phyloP scores from a whole-genome alignment of 1,140 invertebrate species.

The Uloborus diversus region DNA sequence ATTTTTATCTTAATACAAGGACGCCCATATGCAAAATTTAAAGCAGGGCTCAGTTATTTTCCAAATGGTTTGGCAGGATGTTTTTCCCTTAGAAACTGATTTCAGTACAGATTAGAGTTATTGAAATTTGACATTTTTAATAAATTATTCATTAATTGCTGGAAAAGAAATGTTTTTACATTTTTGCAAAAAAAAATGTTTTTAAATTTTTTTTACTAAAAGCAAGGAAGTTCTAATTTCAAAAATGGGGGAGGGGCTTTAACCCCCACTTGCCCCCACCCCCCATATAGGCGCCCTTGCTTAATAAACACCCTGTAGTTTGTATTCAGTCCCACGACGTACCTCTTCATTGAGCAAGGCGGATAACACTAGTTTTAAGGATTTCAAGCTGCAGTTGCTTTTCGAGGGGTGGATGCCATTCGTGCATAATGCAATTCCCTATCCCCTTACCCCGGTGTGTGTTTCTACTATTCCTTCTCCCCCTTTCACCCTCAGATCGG shows the following conservation, averaged over 20 bases:
- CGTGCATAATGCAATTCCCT: slow-evolving; percentile 43
- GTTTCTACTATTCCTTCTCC: slow-evolving; percentile 36
- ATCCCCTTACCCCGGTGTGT: slow-evolving; percentile 41
- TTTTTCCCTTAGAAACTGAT: too few species aligned
- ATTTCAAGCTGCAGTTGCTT: slow-evolving; percentile 33
- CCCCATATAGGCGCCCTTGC: neutral
- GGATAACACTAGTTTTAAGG: slow-evolving; percentile 27
- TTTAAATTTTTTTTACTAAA: too few species aligned
- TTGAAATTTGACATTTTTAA: too few species aligned
- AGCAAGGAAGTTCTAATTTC: too few species aligned
- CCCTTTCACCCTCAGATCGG: neutral
- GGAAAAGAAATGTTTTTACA: neutral
- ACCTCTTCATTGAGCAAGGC: slow-evolving; percentile 1
- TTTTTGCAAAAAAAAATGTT: too few species aligned
- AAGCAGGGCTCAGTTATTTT: too few species aligned
- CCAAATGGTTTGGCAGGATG: too few species aligned
- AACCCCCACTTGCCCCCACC: neutral
- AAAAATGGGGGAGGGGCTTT: neutral
- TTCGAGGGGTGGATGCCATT: slow-evolving; percentile 27
- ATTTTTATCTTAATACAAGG: too few species aligned
- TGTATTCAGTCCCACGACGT: neutral
- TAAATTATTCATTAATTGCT: too few species aligned
- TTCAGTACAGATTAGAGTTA: too few species aligned
- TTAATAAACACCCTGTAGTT: neutral
- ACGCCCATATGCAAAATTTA: too few species aligned